Percentiles rank a stretch among this genome's conserved stretches.
These are phyloP conservation scores for Cantharis nigra DNA, from an alignment of 2,888 invertebrate species.

Conservation along the genomic window DNA sequence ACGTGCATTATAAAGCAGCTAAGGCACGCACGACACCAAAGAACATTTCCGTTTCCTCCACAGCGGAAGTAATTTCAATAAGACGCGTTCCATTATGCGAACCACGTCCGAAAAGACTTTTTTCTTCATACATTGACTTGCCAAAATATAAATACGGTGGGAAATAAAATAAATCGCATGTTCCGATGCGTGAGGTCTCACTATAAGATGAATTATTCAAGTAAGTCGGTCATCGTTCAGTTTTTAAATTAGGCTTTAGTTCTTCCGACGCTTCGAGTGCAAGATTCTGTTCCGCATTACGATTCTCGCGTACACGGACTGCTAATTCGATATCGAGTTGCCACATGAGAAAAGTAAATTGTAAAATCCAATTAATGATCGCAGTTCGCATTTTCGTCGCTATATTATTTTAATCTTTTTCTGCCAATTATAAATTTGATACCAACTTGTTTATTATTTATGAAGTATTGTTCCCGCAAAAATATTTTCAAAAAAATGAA, in stretches of 20 bases:
- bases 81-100: neutral
- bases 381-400: neutral
- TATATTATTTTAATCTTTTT: neutral
- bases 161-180: constrained; percentile 52
- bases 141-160: constrained; percentile 39
- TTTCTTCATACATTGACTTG: constrained; percentile 10
- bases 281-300: constrained; percentile 35
- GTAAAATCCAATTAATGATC: neutral
- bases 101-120: constrained; percentile 4
- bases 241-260: constrained; percentile 42
- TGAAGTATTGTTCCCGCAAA: neutral
- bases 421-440: neutral
- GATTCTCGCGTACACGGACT: constrained; percentile 26
- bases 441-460: neutral
- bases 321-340: constrained; percentile 19
- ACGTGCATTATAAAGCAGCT: neutral
- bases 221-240: constrained; percentile 45
- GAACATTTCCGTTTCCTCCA: constrained; percentile 44
- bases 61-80: constrained; percentile 45
- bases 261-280: constrained; percentile 36
- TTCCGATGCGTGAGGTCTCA: constrained; percentile 51
- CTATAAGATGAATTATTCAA: constrained; percentile 51
- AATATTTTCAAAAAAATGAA: neutral
- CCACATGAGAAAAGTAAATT: constrained; percentile 11
- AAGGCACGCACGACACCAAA: constrained; percentile 24